Percentiles rank a stretch among this genome's conserved stretches.
Evolutionary conservation across 2,888 invertebrate genomes (phyloP).

Genomic region (Leucozona laternaria): DNA sequence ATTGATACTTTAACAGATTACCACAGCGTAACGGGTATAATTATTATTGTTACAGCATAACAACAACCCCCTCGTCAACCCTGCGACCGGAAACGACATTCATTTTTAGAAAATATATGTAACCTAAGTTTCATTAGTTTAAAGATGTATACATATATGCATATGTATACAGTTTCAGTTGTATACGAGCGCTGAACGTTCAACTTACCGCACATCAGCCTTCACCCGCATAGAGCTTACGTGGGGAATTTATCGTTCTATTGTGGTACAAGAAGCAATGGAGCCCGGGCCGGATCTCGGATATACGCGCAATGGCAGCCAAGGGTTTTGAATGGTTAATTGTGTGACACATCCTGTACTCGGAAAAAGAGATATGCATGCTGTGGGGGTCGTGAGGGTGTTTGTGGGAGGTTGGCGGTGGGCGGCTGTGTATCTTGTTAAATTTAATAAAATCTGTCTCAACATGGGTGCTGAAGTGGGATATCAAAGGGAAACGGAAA

Average conservation of each 20-base stretch:
- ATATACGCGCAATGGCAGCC: constrained; percentile 52
- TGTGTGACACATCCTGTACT: constrained; percentile 59
- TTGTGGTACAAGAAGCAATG: constrained; percentile 37
- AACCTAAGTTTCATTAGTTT: constrained; percentile 36
- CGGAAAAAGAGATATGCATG: constrained; percentile 23
- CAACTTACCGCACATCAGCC: constrained; percentile 36
- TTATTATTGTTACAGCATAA: constrained; percentile 62
- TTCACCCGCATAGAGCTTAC: constrained; percentile 34
- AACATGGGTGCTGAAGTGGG: constrained; percentile 46
- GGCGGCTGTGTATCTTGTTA: constrained; percentile 22
- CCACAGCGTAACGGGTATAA: constrained; percentile 57
- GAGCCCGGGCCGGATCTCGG: constrained; percentile 26
- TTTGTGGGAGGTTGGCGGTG: constrained; percentile 1
- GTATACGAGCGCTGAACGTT: background rate
- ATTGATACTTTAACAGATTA: constrained; percentile 71
- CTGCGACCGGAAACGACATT: constrained; percentile 7
- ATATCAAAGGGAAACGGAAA: constrained; percentile 37
- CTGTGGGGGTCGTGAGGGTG: constrained; percentile 2
- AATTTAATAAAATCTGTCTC: constrained; percentile 67
- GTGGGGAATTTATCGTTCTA: constrained; percentile 41
- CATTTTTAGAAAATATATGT: constrained; percentile 10
- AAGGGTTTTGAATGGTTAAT: constrained; percentile 69
- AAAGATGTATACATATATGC: constrained; percentile 40
- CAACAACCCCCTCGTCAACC: constrained; percentile 6
- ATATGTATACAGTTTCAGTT: constrained; percentile 13